Conservation (phyloP, 2,888 invertebrate species). For the Linyphia triangularis region DNA sequence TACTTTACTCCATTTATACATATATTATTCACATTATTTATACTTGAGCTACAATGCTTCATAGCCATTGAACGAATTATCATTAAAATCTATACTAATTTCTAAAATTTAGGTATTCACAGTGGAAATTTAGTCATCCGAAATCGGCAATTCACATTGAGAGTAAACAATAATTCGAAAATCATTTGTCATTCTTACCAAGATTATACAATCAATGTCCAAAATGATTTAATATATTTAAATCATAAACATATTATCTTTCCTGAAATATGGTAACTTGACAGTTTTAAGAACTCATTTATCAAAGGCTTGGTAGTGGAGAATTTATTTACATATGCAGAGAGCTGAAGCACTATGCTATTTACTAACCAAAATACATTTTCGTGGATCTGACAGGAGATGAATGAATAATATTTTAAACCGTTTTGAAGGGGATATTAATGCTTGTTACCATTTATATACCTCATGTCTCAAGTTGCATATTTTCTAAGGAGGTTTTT, state of each 20-base stretch:
- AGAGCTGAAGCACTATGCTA: not conserved
- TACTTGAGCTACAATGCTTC: too few species aligned
- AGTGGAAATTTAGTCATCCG: too few species aligned
- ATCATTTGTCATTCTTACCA: not conserved
- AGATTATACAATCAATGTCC: not conserved
- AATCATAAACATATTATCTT: not conserved
- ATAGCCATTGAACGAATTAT: too few species aligned
- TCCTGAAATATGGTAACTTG: not conserved
- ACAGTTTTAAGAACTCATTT: slow-evolving; percentile 28
- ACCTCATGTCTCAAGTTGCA: not conserved
- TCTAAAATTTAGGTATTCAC: too few species aligned
- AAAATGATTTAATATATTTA: slow-evolving; percentile 6
- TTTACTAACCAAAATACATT: not conserved
- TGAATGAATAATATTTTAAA: slow-evolving; percentile 12
- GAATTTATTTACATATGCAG: slow-evolving; percentile 10
- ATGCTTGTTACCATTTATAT: slow-evolving; percentile 21
- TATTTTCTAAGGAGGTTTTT: not conserved
- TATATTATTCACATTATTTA: too few species aligned
- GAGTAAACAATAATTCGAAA: not conserved
- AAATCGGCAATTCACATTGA: too few species aligned
- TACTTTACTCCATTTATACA: too few species aligned
- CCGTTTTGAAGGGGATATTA: slow-evolving; percentile 26
- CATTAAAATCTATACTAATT: too few species aligned
- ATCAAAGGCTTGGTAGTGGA: not conserved
- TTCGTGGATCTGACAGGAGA: not conserved